Evolutionary conservation across 2,797 vertebrate species (phyloP), one percentile per base, ranked within the genome.

Genomic region (Polyboroides typus): DNA sequence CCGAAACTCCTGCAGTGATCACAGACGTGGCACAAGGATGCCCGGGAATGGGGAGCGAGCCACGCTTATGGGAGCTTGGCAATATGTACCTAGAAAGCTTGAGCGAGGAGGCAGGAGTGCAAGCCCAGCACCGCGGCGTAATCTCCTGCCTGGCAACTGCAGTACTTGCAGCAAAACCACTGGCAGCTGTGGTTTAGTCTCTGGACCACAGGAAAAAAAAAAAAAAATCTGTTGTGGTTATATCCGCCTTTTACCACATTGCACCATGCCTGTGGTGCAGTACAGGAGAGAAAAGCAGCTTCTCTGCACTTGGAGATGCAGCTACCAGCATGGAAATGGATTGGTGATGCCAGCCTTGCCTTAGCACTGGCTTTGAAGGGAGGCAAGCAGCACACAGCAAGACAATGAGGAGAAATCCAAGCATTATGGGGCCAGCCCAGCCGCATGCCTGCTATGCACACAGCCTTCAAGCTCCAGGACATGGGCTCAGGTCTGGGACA

Each of bases 101-200:
- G 25, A 85, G 15, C 9, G 12, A 79, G 58, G 64, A 67, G 38
- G 26, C 47, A 81, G 58, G 48, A 15, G 12, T 5, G 25, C 45
- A 81, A 90, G 42, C 11, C 14, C 44, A 73, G 38, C 47, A 38
- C 31, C 72, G 38, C 1, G 3, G 64, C 1, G 1, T 90, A 76
- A 75, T 59, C 72, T 96, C 40, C 80, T 68, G 64, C 70, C 56
- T 91, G 71, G 89, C 48, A 89, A 86, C 33, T 75, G 62, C 21
- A 60, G 27, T 47, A 81, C 40, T 95, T 94, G 76, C 50, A 89
- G 73, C 29, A 92, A 96, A 97, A 92, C 84, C 82, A 74, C 78
- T 53, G 68, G 48, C 59, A 92, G 70, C 34, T 94, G 84, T 72
- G 81, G 82, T 89, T 96, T 93, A 75, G 62, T 58, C 47, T 67